Evolutionary conservation across 2,888 invertebrate species (phyloP).

Genomic region (Hedychridium roseum): DNA sequence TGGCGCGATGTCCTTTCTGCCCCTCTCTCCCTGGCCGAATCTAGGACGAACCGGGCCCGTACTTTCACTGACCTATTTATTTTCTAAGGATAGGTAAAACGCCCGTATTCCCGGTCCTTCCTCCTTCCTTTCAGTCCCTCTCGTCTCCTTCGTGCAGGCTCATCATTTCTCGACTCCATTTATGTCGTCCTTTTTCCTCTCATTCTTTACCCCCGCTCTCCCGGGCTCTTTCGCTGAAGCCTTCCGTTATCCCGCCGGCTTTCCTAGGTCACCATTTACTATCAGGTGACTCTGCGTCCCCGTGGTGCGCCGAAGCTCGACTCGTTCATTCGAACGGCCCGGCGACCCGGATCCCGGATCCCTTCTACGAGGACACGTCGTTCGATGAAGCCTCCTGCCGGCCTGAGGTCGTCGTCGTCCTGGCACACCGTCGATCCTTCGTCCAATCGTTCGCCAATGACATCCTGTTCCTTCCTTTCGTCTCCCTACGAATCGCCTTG

Average conservation of each 20-base stretch:
- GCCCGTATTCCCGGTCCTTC: background rate
- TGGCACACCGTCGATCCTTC: too few species aligned
- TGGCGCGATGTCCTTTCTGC: background rate
- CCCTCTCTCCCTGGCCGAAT: background rate
- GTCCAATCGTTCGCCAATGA: too few species aligned
- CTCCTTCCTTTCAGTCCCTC: background rate
- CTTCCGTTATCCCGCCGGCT: background rate
- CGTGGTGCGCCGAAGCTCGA: conserved; percentile 1
- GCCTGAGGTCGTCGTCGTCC: too few species aligned
- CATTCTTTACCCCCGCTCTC: background rate
- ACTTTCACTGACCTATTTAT: too few species aligned
- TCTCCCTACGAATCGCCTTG: background rate
- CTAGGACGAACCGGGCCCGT: too few species aligned
- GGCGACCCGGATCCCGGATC: background rate
- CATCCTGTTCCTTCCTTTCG: background rate
- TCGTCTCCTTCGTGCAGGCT: too few species aligned
- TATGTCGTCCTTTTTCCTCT: background rate
- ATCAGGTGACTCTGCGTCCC: conserved; percentile 9
- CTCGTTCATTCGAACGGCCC: conserved; percentile 9
- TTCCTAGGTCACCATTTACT: conserved; percentile 31
- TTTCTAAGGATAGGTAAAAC: too few species aligned
- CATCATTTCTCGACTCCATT: too few species aligned
- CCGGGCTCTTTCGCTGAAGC: conserved; percentile 2
- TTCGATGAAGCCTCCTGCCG: too few species aligned
- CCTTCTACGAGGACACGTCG: too few species aligned